Percentiles rank a stretch among this genome's conserved stretches.
phyloP scores from a whole-genome alignment of 2,888 invertebrate genomes.

The Rotaria magnacalcarata region DNA sequence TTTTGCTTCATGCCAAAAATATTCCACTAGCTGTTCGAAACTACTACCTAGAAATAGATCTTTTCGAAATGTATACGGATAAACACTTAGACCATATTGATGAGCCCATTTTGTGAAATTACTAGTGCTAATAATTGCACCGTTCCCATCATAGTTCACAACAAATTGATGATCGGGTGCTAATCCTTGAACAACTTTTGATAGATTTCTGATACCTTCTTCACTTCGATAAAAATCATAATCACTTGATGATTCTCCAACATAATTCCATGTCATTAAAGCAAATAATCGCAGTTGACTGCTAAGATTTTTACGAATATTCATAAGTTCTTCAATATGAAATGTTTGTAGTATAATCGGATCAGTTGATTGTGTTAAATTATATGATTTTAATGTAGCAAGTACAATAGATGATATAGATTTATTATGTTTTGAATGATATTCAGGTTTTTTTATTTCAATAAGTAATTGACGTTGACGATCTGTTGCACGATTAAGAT shows the following conservation, averaged over 20 bases:
- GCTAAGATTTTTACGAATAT: not conserved
- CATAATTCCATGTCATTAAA: not conserved
- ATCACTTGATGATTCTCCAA: not conserved
- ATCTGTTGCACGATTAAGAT: constrained; percentile 2
- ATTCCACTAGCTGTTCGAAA: not conserved
- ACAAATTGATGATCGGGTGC: not conserved
- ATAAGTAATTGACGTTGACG: not conserved
- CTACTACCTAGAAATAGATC: not conserved
- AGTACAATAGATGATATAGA: not conserved
- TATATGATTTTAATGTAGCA: not conserved
- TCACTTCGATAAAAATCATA: constrained; percentile 25
- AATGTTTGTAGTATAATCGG: constrained; percentile 20
- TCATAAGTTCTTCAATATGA: not conserved
- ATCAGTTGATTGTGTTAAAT: not conserved
- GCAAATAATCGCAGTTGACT: constrained; percentile 18
- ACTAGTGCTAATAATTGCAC: not conserved
- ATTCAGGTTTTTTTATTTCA: constrained; percentile 34
- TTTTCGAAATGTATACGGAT: constrained; percentile 30
- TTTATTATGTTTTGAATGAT: not conserved
- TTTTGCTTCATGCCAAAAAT: constrained; percentile 3
- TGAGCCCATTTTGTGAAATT: constrained; percentile 14
- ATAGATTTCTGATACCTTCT: constrained; percentile 16
- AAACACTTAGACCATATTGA: not conserved
- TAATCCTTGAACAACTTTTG: not conserved
- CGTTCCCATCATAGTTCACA: not conserved